Percentiles rank a stretch among this genome's conserved stretches.
Conservation (phyloP, 2,888 invertebrate species). For the Piscicola geometra region DNA sequence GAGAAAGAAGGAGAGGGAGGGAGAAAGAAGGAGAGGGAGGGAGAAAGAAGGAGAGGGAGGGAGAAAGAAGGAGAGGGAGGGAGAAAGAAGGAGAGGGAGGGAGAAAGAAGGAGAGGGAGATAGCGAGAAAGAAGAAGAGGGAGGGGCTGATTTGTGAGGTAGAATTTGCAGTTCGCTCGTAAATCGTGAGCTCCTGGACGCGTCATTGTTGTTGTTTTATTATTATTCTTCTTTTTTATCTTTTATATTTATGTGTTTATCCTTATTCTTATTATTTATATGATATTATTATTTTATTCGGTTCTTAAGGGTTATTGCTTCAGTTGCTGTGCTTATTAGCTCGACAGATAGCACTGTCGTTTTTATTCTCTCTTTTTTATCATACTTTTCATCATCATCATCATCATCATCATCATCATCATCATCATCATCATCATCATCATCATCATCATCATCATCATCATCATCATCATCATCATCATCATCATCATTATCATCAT, state of each 20-base stretch:
- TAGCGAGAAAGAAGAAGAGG: neutral
- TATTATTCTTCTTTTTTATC: neutral
- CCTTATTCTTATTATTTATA: neutral
- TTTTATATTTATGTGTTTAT: neutral
- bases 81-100: neutral
- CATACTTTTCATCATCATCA: constrained; percentile 36
- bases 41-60: neutral
- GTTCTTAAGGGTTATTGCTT: too few relatives aligned
- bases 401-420: constrained; percentile 35
- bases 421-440: constrained; percentile 35
- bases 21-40: neutral
- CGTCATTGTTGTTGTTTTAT: neutral
- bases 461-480: neutral
- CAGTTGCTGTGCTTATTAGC: too few relatives aligned
- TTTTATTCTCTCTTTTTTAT: too few relatives aligned
- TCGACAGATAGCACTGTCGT: too few relatives aligned
- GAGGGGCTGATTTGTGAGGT: neutral
- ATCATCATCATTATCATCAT: constrained; percentile 19
- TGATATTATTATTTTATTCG: neutral
- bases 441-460: constrained; percentile 17
- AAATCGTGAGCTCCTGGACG: neutral
- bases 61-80: neutral
- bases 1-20: neutral
- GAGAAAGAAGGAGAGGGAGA: neutral
- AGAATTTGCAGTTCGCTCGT: neutral